These are phyloP conservation scores for Galaxias olidus DNA, from an alignment of 2,797 vertebrate genomes.

Conservation along the genomic window DNA sequence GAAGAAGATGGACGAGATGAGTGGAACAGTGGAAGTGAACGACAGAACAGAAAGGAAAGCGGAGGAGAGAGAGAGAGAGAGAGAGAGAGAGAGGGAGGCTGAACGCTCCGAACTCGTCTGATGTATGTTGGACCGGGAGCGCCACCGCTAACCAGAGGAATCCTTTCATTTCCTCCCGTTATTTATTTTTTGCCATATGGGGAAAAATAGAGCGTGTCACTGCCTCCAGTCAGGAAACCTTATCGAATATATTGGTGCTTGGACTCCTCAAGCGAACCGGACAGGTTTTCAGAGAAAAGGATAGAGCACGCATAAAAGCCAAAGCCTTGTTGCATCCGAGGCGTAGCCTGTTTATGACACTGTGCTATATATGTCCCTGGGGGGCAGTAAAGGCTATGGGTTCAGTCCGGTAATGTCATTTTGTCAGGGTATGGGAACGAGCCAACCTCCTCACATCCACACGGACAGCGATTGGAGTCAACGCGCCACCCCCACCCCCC, in stretches of 20 bases:
- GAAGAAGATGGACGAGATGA: constrained; percentile 23
- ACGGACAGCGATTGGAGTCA: no score
- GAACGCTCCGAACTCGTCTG: not conserved
- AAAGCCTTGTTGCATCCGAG: not conserved
- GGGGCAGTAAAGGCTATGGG: constrained; percentile 7
- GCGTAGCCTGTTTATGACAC: not conserved
- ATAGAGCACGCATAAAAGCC: not conserved
- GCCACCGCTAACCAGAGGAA: constrained; percentile 22
- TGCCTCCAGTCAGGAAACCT: constrained; percentile 8
- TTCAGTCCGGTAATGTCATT: constrained; percentile 4
- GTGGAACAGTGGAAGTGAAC: not conserved
- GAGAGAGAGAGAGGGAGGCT: not conserved
- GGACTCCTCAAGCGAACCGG: constrained; percentile 13
- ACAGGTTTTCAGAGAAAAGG: not conserved
- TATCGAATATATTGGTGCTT: not conserved
- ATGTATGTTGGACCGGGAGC: constrained; percentile 20
- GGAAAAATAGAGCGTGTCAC: constrained; percentile 20
- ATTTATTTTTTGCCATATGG: constrained; percentile 7
- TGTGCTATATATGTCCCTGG: not conserved
- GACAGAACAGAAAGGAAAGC: not conserved
- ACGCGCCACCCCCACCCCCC: no score
- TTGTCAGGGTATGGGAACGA: not conserved
- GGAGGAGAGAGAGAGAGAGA: not conserved
- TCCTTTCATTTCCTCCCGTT: constrained; percentile 1
- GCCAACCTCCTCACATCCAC: no score